Conservation (phyloP, 2,888 invertebrate species). For the Ethmia dodecea region DNA sequence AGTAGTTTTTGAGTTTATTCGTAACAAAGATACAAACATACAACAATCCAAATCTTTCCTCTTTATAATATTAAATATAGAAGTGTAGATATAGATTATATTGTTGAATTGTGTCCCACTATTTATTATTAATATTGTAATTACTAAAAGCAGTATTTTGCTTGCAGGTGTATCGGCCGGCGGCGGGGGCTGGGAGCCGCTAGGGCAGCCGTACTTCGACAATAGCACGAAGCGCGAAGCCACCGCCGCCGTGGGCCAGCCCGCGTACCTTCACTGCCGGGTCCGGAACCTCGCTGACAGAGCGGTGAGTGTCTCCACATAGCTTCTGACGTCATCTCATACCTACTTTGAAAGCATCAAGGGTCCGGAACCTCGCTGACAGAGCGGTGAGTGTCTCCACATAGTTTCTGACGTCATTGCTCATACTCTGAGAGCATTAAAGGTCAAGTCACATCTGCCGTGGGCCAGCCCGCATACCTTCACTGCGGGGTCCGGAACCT, state of each 20-base stretch:
- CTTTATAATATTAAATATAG: no score
- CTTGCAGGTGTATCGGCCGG: slow-evolving; percentile 63
- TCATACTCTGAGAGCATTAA: no score
- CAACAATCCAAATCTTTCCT: no score
- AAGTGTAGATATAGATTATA: no score
- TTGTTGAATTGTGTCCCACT: no score
- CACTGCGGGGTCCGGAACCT: slow-evolving; percentile 92
- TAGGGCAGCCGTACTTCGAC: slow-evolving; percentile 93
- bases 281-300: slow-evolving; percentile 92
- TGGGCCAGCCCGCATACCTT: slow-evolving; percentile 90
- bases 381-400: slow-evolving; percentile 89
- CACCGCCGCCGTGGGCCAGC: slow-evolving; percentile 92
- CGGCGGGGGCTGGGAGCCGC: slow-evolving; percentile 82
- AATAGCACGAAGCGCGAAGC: slow-evolving; percentile 90
- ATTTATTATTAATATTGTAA: no score
- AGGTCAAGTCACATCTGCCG: slow-evolving; percentile 90
- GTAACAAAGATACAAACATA: no score
- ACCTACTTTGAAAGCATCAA: no score
- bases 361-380: slow-evolving; percentile 91
- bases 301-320: slow-evolving; percentile 88
- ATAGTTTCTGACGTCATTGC: no score
- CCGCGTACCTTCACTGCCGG: slow-evolving; percentile 89
- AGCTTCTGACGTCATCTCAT: no score
- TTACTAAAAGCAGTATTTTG: no score
- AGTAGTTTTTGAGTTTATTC: no score